Evolutionary conservation across 1,140 invertebrate genomes (phyloP).

Genomic region (Drosophila burlai): DNA sequence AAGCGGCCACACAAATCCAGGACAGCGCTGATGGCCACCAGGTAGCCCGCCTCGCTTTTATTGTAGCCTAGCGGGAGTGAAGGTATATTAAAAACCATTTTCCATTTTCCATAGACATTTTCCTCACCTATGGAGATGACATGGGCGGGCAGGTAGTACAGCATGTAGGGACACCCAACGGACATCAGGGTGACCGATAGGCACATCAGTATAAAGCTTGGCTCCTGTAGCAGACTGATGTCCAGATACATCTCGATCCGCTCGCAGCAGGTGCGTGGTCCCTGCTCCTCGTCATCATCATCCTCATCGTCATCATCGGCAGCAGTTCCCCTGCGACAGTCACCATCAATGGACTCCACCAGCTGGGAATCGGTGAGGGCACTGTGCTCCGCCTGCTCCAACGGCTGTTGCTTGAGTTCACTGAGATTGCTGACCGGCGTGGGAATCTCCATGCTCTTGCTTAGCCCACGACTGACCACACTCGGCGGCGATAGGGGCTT

Average conservation of each 20-base stretch:
- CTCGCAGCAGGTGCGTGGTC: conserved; percentile 71
- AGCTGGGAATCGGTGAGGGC: conserved; percentile 64
- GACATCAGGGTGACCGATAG: conserved; percentile 91
- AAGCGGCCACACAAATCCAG: conserved; percentile 90
- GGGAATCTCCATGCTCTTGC: conserved; percentile 85
- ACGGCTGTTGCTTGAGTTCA: conserved; percentile 69
- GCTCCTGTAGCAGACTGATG: conserved; percentile 88
- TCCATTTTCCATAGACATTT: not conserved
- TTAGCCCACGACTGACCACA: conserved; percentile 78
- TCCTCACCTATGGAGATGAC: conserved; percentile 86
- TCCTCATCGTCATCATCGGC: conserved; percentile 46
- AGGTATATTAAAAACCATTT: not conserved
- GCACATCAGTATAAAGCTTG: conserved; percentile 90
- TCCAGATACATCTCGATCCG: conserved; percentile 88
- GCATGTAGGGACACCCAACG: conserved; percentile 90
- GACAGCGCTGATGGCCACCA: conserved; percentile 90
- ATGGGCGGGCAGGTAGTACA: conserved; percentile 91
- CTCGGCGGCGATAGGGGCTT: conserved; percentile 72
- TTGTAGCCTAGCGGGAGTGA: conserved; percentile 86
- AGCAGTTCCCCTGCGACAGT: conserved; percentile 23
- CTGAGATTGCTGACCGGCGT: conserved; percentile 83
- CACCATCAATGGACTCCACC: conserved; percentile 50
- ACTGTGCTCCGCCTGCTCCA: conserved; percentile 84
- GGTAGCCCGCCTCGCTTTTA: conserved; percentile 89
- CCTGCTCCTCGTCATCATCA: conserved; percentile 61